Evolutionary conservation across 2,888 invertebrate species (phyloP).

Genomic region (Flexamia atlantica): DNA sequence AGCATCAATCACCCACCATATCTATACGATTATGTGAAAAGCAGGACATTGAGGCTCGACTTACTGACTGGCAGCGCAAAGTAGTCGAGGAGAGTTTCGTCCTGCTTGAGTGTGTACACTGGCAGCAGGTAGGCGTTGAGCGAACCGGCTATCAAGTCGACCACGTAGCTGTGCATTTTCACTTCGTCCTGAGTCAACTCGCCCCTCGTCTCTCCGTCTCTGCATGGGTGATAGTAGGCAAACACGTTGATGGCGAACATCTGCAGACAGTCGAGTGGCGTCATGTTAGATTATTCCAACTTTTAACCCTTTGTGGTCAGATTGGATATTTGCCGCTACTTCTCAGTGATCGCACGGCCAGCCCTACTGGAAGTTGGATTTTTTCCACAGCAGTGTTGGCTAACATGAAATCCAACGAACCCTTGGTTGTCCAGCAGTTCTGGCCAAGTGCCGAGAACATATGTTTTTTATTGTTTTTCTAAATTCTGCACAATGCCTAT

Average conservation of each 20-base stretch:
- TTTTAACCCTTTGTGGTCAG: too few relatives aligned
- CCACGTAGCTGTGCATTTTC: slow-evolving; percentile 78
- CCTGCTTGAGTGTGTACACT: slow-evolving; percentile 83
- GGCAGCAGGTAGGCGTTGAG: slow-evolving; percentile 84
- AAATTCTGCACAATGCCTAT: too few relatives aligned
- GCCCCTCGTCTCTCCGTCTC: slow-evolving; percentile 72
- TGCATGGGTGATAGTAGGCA: slow-evolving; percentile 80
- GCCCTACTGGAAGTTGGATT: too few relatives aligned
- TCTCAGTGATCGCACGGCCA: too few relatives aligned
- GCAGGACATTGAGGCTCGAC: slow-evolving; percentile 68
- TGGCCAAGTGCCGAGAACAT: too few relatives aligned
- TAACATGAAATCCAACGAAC: too few relatives aligned
- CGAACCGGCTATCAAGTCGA: slow-evolving; percentile 81
- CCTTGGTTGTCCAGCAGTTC: too few relatives aligned
- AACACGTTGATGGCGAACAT: slow-evolving; percentile 88
- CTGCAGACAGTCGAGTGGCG: slow-evolving; percentile 73
- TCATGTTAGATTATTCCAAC: too few relatives aligned
- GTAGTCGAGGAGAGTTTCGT: slow-evolving; percentile 78
- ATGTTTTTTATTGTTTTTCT: too few relatives aligned
- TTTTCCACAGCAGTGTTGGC: too few relatives aligned
- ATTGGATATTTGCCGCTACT: too few relatives aligned
- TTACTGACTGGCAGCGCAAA: slow-evolving; percentile 84
- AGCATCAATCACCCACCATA: not conserved
- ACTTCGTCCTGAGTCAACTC: slow-evolving; percentile 80
- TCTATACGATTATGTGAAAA: too few relatives aligned